Evolutionary conservation across 2,888 invertebrate species (phyloP), one percentile per base, ranked within the genome.

Genomic region (Lampropteryx suffumata): DNA sequence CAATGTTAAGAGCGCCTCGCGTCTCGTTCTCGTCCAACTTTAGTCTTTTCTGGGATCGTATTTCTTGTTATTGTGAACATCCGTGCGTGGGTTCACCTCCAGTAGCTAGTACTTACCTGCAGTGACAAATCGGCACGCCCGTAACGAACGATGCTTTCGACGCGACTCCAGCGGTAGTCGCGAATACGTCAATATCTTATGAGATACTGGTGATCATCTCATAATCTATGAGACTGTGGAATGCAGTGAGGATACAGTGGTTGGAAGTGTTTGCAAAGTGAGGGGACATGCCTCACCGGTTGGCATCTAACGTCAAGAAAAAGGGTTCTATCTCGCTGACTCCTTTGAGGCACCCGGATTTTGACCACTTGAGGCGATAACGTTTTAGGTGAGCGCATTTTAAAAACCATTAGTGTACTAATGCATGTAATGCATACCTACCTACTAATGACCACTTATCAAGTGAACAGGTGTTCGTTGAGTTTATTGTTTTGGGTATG

Each of bases 331-430:
- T 62, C 70, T 76, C 73, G 65, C 76, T 76, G 75, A 67, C 72
- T 73, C 67, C 63, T 64, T 69, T 71, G 71, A 76, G 73, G 77
- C 82, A 78, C 56, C 71, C 69, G 61, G 71, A 73, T 83, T 87
- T 72, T 74, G 74, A 75, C 76, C 73, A 70, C 71, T 84, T 81
- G 80, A 85, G 86, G 87, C 84, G 89, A 85, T 89, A 90, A 88
- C 80, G 69, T 82, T 89, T 88, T 89, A 89, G 90, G 90, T 90
- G 76, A 89, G 89, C 85, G 61, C 62, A 62, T 70, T 71, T 75
- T 67, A 64, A 64, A 68, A 69, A 50, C 74, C 73, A 75, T 80
- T 79, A 80, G 77, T 66, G 68, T 68, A n/a, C n/a, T n/a, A 79
- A 77, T 65, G 64, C 67, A 64, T 66, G 69, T 68, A 79, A 77